Evolutionary conservation across 2,113 vertebrate genomes (phyloP), one percentile per base, ranked within the genome.

Genomic region (Ophiodon elongatus): DNA sequence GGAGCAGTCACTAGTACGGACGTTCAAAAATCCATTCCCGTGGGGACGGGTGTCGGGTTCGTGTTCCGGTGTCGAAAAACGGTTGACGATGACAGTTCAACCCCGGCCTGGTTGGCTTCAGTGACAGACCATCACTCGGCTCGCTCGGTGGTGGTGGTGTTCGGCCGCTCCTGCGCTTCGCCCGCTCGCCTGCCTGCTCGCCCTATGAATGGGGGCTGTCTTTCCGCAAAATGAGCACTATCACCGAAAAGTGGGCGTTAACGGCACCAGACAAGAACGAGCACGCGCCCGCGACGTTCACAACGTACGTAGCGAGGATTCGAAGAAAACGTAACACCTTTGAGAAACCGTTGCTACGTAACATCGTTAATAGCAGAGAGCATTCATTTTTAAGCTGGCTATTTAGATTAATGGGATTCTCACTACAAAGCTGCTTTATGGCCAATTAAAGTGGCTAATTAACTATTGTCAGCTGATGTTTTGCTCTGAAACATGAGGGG

Each of bases 221-320:
- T 57, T 52, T 80, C 82, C 3, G 83, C 82, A 78, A 90, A 86
- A 83, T 37, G 84, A 89, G 84, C 87, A 85, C 67, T 52, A 82
- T 76, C 56, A 82, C 76, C 67, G 59, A 39, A 27, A 59, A 93
- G 93, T 93, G 93, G 93, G 92, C 93, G 94, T 94, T 79, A 59
- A 89, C 85, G 11, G 65, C 7, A 17, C 17, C 79, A 56, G 33
- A 15, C 71, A 14, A 41, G 77, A 64, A 80, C 45, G 65, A 11
- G 62, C 11, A 78, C 66, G 60, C 8, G 27, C 14, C 7, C 56
- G 1, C 8, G 8, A 17, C 68, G 77, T 76, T 45, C 4, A 62
- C 14, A 7, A 64, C 76, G 80, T 83, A 79, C 73, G 47, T 66
- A 4, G 67, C 64, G 37, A 76, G 73, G 33, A 76, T 59, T 65